phyloP scores from a whole-genome alignment of 2,797 vertebrate species.

The Acridotheres tristis region DNA sequence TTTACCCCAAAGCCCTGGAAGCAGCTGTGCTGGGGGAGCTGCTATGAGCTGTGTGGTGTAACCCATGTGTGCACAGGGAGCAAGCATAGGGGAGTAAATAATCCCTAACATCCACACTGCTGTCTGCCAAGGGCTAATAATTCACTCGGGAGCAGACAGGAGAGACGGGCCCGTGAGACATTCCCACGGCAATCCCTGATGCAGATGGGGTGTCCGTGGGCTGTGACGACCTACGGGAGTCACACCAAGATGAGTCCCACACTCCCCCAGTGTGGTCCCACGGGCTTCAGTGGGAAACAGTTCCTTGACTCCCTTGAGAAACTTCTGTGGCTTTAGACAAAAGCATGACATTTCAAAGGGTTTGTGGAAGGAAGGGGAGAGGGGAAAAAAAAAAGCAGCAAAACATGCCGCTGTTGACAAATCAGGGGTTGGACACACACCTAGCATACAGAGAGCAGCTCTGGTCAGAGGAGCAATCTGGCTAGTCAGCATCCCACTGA shows the following conservation, averaged over 20 bases:
- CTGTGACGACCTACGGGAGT: neutral
- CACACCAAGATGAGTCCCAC: neutral
- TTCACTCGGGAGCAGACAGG: neutral
- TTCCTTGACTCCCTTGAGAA: neutral
- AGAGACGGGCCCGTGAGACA: neutral
- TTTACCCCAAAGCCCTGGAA: neutral
- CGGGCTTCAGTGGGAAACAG: neutral
- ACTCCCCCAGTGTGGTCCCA: neutral
- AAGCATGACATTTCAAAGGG: neutral
- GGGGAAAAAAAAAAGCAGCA: accelerated
- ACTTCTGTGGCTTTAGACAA: neutral
- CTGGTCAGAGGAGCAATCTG: neutral
- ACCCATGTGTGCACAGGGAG: neutral
- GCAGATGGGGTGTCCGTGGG: neutral
- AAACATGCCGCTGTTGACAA: neutral
- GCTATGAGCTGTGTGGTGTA: neutral
- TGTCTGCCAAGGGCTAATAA: neutral
- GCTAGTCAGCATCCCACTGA: neutral
- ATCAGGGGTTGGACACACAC: accelerated
- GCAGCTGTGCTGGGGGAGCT: neutral
- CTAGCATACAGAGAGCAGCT: neutral
- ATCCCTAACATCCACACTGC: neutral
- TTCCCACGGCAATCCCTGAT: neutral
- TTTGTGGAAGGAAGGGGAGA: neutral
- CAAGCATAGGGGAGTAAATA: neutral